Evolutionary conservation across 2,113 vertebrate genomes (phyloP).

Genomic region (Hirundichthys speculiger): DNA sequence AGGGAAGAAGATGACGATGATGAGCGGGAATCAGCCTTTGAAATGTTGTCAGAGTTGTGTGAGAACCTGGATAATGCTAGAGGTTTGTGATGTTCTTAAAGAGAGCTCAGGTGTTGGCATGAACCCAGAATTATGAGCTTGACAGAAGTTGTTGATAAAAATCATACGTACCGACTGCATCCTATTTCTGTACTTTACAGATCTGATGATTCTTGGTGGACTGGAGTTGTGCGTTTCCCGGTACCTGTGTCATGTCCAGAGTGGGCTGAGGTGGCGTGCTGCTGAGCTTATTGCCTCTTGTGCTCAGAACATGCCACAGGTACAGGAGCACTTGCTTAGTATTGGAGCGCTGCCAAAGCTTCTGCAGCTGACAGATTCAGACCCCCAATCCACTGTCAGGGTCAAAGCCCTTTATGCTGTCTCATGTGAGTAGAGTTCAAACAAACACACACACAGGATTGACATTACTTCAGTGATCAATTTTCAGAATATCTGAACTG

Average conservation of each 20-base stretch:
- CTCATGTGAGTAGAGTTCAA: slow-evolving; percentile 84
- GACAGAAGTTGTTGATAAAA: not conserved
- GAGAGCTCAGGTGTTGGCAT: not conserved
- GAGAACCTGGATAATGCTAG: slow-evolving; percentile 92
- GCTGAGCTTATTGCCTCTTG: slow-evolving; percentile 88
- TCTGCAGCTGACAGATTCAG: slow-evolving; percentile 85
- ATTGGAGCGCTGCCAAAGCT: slow-evolving; percentile 83
- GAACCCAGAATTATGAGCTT: not conserved
- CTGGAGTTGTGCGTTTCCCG: slow-evolving; percentile 85
- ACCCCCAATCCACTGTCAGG: slow-evolving; percentile 81
- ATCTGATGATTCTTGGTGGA: slow-evolving; percentile 89
- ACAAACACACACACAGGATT: too few relatives aligned
- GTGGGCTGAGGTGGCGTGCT: slow-evolving; percentile 86
- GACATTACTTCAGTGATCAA: too few relatives aligned
- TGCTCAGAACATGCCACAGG: slow-evolving; percentile 89
- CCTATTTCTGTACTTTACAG: slow-evolving; percentile 61
- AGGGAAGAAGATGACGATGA: slow-evolving; percentile 68
- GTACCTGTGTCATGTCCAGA: slow-evolving; percentile 80
- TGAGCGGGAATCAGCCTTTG: slow-evolving; percentile 82
- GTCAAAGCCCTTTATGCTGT: slow-evolving; percentile 91
- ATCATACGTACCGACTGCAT: not conserved
- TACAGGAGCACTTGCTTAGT: slow-evolving; percentile 85
- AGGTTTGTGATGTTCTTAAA: slow-evolving; percentile 73
- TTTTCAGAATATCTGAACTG: too few relatives aligned
- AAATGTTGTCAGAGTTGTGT: slow-evolving; percentile 87